Evolutionary conservation across 2,113 vertebrate species (phyloP).

Genomic region (Nibea albiflora): DNA sequence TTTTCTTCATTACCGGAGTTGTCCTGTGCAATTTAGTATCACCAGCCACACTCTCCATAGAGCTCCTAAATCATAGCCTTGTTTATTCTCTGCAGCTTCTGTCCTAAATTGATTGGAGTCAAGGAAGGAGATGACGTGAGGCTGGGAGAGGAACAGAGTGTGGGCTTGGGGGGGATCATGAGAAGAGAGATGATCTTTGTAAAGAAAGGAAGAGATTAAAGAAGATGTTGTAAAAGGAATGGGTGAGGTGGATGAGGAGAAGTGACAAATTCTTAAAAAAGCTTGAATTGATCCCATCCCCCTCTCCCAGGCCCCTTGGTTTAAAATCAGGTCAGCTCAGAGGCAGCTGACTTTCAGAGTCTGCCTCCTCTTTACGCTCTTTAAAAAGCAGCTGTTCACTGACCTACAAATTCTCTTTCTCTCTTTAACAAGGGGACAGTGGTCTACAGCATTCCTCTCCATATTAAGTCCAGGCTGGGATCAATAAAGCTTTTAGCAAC

Average conservation of each 20-base stretch:
- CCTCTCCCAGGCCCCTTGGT: neutral
- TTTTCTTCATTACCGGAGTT: conserved; percentile 22
- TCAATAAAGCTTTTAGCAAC: conserved; percentile 40
- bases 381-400: conserved; percentile 23
- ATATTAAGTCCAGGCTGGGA: neutral
- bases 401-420: conserved; percentile 44
- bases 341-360: conserved; percentile 19
- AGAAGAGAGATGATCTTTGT: neutral
- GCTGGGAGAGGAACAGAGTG: neutral
- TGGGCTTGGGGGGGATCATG: neutral
- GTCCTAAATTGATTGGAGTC: neutral
- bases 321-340: conserved; percentile 48
- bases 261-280: neutral
- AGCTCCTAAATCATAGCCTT: conserved; percentile 13
- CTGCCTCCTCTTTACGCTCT: neutral
- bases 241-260: neutral
- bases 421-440: neutral
- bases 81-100: conserved; percentile 16
- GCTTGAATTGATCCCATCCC: conserved; percentile 7
- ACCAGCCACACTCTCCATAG: neutral
- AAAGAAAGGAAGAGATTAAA: neutral
- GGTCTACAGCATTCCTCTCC: neutral
- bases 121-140: neutral
- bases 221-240: neutral
- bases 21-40: neutral